Evolutionary conservation across 2,113 vertebrate species (phyloP).

Genomic region (Paracanthobrama guichenoti): DNA sequence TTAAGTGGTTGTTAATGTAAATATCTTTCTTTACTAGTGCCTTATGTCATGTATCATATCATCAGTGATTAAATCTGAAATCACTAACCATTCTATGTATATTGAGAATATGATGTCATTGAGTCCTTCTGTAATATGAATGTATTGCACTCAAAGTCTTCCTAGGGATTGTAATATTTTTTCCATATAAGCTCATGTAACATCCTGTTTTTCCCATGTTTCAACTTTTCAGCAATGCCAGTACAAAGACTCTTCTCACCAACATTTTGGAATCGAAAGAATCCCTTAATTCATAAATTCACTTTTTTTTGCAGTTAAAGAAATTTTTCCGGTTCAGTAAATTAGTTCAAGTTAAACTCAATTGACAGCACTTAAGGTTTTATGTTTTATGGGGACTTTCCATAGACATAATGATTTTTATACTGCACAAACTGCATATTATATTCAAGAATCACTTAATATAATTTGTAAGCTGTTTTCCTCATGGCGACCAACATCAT

Average conservation of each 20-base stretch:
- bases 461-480: too few relatives aligned
- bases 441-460: too few relatives aligned
- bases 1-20: constrained; percentile 49
- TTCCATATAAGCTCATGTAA: background rate
- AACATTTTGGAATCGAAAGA: background rate
- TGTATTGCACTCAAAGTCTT: constrained; percentile 66
- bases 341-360: background rate
- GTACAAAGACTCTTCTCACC: background rate
- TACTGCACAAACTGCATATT: too few relatives aligned
- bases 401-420: too few relatives aligned
- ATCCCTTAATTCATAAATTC: background rate
- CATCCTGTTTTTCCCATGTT: background rate
- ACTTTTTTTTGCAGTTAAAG: background rate
- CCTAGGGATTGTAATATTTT: constrained; percentile 47
- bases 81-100: background rate
- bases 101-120: background rate
- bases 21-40: constrained; percentile 65
- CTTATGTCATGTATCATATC: constrained; percentile 61
- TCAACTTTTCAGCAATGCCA: background rate
- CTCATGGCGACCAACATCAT: too few relatives aligned
- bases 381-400: too few relatives aligned
- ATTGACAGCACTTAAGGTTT: background rate
- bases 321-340: background rate
- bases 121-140: constrained; percentile 28
- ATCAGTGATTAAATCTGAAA: background rate